A percentile compares a stretch with the other conserved stretches of the same genome.
Conservation (phyloP, 2,888 invertebrate species). For the Allophyes oxyacanthae region DNA sequence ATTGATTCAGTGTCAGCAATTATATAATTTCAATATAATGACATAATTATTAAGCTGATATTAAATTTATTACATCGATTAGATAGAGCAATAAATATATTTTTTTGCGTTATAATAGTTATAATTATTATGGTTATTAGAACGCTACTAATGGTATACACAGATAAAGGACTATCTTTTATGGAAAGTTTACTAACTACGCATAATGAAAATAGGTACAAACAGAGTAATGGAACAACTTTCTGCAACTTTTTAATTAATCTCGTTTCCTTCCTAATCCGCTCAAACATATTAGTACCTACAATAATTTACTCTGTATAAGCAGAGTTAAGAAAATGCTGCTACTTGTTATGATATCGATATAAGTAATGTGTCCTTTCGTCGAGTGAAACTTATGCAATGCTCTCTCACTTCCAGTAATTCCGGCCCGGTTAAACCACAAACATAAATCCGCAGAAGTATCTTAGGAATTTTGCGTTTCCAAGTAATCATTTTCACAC, state of each 20-base stretch:
- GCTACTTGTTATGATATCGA: neutral
- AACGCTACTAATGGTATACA: conserved; percentile 6
- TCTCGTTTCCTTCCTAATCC: conserved; percentile 38
- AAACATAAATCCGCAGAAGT: conserved; percentile 54
- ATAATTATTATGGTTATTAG: conserved; percentile 2
- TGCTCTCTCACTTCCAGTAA: conserved; percentile 43
- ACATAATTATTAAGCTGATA: conserved; percentile 27
- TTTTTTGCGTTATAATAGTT: conserved; percentile 11
- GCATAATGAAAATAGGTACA: conserved; percentile 42
- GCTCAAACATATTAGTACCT: conserved; percentile 40
- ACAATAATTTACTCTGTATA: conserved; percentile 31
- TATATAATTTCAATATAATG: conserved; percentile 37
- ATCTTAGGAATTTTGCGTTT: conserved; percentile 63
- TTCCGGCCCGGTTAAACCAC: conserved; percentile 56
- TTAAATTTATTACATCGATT: conserved; percentile 14
- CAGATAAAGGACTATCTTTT: conserved; percentile 9
- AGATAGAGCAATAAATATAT: conserved; percentile 3
- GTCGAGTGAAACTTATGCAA: conserved; percentile 17
- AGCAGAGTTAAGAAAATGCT: conserved; percentile 12
- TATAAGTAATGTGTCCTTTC: conserved; percentile 6
- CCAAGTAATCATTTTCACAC: conserved; percentile 64
- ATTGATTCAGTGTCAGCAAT: conserved; percentile 37
- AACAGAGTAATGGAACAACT: conserved; percentile 40
- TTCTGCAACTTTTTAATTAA: conserved; percentile 45
- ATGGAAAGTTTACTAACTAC: conserved; percentile 25